phyloP scores from a whole-genome alignment of 2,888 invertebrate genomes.

The Sclerodermus sp. region DNA sequence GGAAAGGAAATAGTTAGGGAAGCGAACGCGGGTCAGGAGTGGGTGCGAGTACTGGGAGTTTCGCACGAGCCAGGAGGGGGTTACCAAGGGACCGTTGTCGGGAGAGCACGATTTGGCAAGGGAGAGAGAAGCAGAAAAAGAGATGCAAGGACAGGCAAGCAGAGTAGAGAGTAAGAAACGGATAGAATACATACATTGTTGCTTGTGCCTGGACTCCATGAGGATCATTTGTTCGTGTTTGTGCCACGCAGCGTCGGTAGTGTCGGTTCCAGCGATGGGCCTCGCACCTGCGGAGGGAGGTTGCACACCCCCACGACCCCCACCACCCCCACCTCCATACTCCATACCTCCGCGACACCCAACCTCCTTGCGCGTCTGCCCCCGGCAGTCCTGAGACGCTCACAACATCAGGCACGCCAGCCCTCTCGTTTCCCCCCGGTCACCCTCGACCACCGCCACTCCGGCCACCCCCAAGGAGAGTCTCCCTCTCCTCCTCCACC shows the following conservation, averaged over 20 bases:
- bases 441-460: slow-evolving; percentile 6
- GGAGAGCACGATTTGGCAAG: too few relatives aligned
- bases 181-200: slow-evolving; percentile 53
- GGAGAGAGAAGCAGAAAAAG: too few relatives aligned
- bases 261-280: slow-evolving; percentile 52
- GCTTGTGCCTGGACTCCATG: slow-evolving; percentile 57
- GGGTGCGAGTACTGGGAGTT: too few relatives aligned
- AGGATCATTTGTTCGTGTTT: slow-evolving; percentile 57
- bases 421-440: slow-evolving; percentile 25
- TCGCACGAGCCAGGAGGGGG: too few relatives aligned
- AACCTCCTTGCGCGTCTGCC: slow-evolving; percentile 35
- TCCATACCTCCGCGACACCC: slow-evolving; percentile 53
- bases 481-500: slow-evolving; percentile 15
- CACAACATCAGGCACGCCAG: slow-evolving; percentile 52
- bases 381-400: slow-evolving; percentile 49
- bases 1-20: too few relatives aligned
- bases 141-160: too few relatives aligned
- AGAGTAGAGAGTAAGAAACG: too few relatives aligned
- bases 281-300: slow-evolving; percentile 49
- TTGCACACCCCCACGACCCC: slow-evolving; percentile 52
- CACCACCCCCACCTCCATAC: slow-evolving; percentile 49
- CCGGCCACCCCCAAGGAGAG: not conserved
- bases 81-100: too few relatives aligned
- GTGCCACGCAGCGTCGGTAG: slow-evolving; percentile 56
- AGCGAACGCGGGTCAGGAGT: too few relatives aligned